Evolutionary conservation across 2,113 vertebrate species (phyloP).

Genomic region (Grus americana): DNA sequence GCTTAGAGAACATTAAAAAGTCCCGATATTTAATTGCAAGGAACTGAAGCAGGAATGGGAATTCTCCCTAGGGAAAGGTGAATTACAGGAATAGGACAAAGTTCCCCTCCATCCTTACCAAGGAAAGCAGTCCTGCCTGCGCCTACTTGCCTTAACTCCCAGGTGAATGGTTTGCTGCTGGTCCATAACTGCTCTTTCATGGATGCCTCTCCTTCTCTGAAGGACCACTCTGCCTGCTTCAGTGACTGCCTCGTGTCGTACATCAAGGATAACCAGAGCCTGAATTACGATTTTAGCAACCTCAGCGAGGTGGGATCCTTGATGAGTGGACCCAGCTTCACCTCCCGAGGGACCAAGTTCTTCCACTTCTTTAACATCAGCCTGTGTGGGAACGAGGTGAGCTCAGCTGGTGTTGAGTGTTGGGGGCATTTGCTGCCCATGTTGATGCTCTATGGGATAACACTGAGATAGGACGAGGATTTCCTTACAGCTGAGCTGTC

Average conservation of each 20-base stretch:
- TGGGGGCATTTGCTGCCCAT: background rate
- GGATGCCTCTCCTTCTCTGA: constrained; percentile 27
- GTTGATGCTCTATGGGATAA: background rate
- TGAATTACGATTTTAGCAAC: constrained; percentile 86
- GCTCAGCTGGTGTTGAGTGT: background rate
- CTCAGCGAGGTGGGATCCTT: constrained; percentile 83
- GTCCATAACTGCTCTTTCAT: background rate
- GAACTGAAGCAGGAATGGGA: background rate
- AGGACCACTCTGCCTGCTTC: constrained; percentile 93
- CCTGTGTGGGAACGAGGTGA: constrained; percentile 92
- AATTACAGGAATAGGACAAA: background rate
- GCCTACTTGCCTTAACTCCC: background rate
- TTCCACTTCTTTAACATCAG: constrained; percentile 97
- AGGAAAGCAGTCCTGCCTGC: background rate
- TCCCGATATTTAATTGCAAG: background rate
- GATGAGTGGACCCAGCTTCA: constrained; percentile 95
- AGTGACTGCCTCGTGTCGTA: constrained; percentile 89
- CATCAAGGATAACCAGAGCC: constrained; percentile 80
- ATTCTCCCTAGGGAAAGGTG: background rate
- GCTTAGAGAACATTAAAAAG: background rate
- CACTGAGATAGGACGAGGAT: background rate
- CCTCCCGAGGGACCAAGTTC: constrained; percentile 95
- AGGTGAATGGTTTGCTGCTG: background rate
- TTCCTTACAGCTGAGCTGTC: background rate
- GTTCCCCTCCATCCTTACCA: background rate